Evolutionary conservation across 2,888 invertebrate genomes (phyloP).

Genomic region (Dicycla oo): DNA sequence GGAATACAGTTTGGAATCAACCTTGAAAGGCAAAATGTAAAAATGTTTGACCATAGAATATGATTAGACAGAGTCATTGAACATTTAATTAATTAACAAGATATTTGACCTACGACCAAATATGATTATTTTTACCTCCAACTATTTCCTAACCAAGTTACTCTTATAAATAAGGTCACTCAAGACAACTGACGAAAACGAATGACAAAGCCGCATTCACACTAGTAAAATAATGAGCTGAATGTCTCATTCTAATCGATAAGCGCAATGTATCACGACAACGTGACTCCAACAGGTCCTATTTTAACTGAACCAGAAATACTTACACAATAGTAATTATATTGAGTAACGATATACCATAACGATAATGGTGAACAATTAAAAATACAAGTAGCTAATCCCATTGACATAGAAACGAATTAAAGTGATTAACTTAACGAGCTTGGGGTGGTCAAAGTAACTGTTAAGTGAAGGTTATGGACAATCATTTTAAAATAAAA

Average conservation of each 20-base stretch:
- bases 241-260: slow-evolving; percentile 67
- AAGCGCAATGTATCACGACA: slow-evolving; percentile 73
- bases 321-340: slow-evolving; percentile 72
- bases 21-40: slow-evolving; percentile 7
- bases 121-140: neutral
- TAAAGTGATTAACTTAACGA: slow-evolving; percentile 39
- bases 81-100: slow-evolving; percentile 10
- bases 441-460: slow-evolving; percentile 20
- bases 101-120: slow-evolving; percentile 31
- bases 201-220: slow-evolving; percentile 60
- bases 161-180: slow-evolving; percentile 44
- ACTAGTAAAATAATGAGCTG: slow-evolving; percentile 65
- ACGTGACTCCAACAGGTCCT: slow-evolving; percentile 71
- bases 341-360: slow-evolving; percentile 57
- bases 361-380: slow-evolving; percentile 58
- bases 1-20: slow-evolving; percentile 22
- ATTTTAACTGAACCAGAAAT: slow-evolving; percentile 61
- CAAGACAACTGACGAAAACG: slow-evolving; percentile 57
- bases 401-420: slow-evolving; percentile 53
- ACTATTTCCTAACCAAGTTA: slow-evolving; percentile 31
- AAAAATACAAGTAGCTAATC: slow-evolving; percentile 55
- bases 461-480: slow-evolving; percentile 2
- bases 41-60: slow-evolving; percentile 8
- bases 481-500: neutral
- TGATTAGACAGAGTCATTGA: slow-evolving; percentile 14